These are phyloP conservation scores for Phaonia tiefii DNA, from an alignment of 2,888 invertebrate genomes.

Conservation along the genomic window DNA sequence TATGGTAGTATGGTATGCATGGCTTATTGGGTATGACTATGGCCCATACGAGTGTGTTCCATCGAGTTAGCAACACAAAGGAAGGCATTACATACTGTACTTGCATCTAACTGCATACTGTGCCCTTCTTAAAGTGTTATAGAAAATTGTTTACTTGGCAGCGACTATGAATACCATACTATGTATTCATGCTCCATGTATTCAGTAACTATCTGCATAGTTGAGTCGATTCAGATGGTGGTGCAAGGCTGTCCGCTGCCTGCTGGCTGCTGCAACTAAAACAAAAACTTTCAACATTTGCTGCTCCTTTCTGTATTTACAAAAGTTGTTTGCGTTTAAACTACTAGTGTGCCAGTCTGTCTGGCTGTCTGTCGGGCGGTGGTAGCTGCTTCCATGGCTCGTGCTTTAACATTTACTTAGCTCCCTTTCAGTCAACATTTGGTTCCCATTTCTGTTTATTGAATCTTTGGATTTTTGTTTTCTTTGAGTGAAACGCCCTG, in stretches of 20 bases:
- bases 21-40: background rate
- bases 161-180: background rate
- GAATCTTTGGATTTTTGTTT: conserved; percentile 17
- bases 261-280: too few species aligned
- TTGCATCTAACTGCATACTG: conserved; percentile 25
- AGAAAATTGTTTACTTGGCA: conserved; percentile 21
- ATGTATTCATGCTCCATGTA: too few species aligned
- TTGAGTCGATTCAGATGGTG: too few species aligned
- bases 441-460: background rate
- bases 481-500: background rate
- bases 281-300: too few species aligned
- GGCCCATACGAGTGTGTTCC: too few species aligned
- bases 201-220: background rate
- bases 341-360: background rate
- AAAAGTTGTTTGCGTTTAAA: background rate
- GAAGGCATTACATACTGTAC: background rate
- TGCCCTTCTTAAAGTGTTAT: conserved; percentile 26
- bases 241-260: too few species aligned
- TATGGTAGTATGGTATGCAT: conserved; percentile 21
- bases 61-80: background rate
- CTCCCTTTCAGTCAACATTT: background rate
- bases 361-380: background rate
- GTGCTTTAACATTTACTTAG: conserved; percentile 28
- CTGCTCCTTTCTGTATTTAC: too few species aligned
- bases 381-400: conserved; percentile 20